These are phyloP conservation scores for Caiman crocodilus DNA, from an alignment of 2,797 vertebrate species.

Conservation along the genomic window DNA sequence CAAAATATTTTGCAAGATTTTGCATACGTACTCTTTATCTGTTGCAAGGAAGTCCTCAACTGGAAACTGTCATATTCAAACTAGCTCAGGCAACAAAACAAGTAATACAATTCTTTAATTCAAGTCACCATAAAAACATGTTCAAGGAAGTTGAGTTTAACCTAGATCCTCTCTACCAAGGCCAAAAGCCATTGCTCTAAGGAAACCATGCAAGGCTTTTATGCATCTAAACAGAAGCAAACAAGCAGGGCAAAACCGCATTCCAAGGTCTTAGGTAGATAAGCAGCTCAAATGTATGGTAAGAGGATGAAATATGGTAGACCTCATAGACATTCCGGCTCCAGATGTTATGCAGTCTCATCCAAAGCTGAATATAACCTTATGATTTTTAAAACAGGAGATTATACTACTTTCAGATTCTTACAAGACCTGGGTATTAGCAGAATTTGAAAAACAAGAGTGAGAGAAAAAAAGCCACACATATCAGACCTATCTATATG, in stretches of 20 bases:
- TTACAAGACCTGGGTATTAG: too few species aligned
- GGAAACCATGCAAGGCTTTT: not conserved
- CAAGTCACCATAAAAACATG: accelerated
- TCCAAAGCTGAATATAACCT: accelerated
- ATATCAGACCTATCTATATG: too few species aligned
- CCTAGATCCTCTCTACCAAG: not conserved
- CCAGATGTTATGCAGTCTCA: not conserved
- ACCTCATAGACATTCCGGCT: not conserved
- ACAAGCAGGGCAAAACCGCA: too few species aligned
- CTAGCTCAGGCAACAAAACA: not conserved
- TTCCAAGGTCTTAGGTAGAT: too few species aligned
- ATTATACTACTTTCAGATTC: too few species aligned
- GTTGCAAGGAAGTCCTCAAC: not conserved
- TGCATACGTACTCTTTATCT: too few species aligned
- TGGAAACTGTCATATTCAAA: not conserved
- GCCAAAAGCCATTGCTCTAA: accelerated
- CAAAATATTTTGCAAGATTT: too few species aligned
- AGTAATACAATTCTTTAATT: not conserved
- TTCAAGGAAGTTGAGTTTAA: not conserved
- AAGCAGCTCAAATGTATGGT: too few species aligned
- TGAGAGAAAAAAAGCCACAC: too few species aligned
- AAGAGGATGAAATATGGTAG: accelerated
- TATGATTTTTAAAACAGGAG: too few species aligned
- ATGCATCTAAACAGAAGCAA: too few species aligned
- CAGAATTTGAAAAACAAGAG: too few species aligned